Evolutionary conservation across 2,113 vertebrate species (phyloP).

Genomic region (Sapayoa aenigma): DNA sequence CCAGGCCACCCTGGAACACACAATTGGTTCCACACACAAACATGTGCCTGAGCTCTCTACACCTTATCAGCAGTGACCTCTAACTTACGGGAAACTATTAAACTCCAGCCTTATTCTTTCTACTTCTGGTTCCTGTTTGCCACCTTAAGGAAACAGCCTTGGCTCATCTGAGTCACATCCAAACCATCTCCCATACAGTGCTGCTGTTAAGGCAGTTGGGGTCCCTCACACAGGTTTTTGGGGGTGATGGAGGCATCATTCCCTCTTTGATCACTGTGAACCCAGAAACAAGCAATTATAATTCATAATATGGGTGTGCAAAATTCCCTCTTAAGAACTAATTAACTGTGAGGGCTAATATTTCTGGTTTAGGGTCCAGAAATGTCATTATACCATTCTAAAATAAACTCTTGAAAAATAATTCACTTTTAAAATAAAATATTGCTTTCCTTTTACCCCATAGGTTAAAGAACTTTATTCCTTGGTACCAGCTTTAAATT

Average conservation of each 20-base stretch:
- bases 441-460: conserved; percentile 46
- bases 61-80: too few species aligned
- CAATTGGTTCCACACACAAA: too few species aligned
- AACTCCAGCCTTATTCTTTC: too few species aligned
- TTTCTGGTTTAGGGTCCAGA: conserved; percentile 37
- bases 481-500: conserved; percentile 24
- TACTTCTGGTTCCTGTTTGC: too few species aligned
- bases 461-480: conserved; percentile 60
- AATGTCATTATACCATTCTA: conserved; percentile 34
- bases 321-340: conserved; percentile 20
- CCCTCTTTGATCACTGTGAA: neutral
- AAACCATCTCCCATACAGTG: too few species aligned
- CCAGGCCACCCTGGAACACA: too few species aligned
- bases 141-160: too few species aligned
- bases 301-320: neutral
- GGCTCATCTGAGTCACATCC: too few species aligned
- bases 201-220: rapidly evolving
- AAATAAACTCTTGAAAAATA: conserved; percentile 59
- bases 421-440: conserved; percentile 59
- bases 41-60: too few species aligned
- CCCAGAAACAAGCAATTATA: neutral
- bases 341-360: conserved; percentile 41
- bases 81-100: too few species aligned
- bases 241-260: neutral
- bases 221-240: neutral